These are phyloP conservation scores for Coranthus polyacanthus DNA, from an alignment of 2,797 vertebrate genomes.

Conservation along the genomic window DNA sequence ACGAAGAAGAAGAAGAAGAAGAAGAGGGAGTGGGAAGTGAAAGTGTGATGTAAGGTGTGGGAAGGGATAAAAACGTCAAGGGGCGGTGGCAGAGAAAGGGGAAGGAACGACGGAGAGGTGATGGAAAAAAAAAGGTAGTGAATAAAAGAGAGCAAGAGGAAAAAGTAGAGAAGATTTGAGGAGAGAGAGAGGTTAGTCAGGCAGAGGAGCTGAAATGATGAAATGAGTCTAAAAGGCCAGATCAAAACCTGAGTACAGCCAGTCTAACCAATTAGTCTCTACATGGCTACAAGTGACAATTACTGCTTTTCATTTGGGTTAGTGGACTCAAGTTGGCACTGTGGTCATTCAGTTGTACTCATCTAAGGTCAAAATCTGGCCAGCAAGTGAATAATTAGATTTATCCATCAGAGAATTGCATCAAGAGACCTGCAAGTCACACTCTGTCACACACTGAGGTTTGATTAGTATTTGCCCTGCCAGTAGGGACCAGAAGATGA, in stretches of 20 bases:
- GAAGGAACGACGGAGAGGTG: conserved; percentile 4
- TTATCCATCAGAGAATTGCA: conserved; percentile 6
- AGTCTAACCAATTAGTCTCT: conserved; percentile 6
- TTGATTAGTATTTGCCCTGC: conserved; percentile 26
- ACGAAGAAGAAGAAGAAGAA: conserved; percentile 1
- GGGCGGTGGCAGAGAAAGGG: conserved; percentile 16
- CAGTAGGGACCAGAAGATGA: conserved; percentile 10
- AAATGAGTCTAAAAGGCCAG: conserved; percentile 29
- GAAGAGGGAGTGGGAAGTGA: conserved; percentile 52
- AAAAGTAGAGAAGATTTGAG: conserved; percentile 16
- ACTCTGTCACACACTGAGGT: conserved; percentile 67
- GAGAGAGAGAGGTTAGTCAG: conserved; percentile 48
- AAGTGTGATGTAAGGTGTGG: conserved; percentile 48
- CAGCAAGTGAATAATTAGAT: conserved; percentile 33
- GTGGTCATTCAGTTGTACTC: background rate
- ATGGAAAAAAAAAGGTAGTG: background rate
- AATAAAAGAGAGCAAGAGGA: conserved; percentile 9
- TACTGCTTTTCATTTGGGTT: conserved; percentile 4
- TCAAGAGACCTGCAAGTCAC: conserved; percentile 27
- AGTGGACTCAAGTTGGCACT: background rate
- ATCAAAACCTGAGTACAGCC: conserved; percentile 33
- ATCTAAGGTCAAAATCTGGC: conserved; percentile 40
- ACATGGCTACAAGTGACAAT: conserved; percentile 7
- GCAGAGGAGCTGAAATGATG: conserved; percentile 32
- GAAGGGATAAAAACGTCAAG: conserved; percentile 16